Percentiles rank a stretch among this genome's conserved stretches.
These are phyloP conservation scores for Drosophila orosa DNA, from an alignment of 1,140 invertebrate genomes.

Conservation along the genomic window DNA sequence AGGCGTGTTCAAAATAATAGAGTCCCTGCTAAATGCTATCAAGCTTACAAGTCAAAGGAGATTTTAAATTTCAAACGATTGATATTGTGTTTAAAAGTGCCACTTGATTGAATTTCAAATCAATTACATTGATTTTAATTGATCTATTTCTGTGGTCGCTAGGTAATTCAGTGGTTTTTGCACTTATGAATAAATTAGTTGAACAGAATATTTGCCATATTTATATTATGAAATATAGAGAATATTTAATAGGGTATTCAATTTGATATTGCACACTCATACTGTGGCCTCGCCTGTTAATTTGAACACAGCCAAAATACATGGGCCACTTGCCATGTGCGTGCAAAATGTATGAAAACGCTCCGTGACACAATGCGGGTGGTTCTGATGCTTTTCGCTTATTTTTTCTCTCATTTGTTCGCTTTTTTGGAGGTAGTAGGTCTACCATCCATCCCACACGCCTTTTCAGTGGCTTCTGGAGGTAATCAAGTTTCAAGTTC, in stretches of 20 bases:
- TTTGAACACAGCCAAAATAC: conserved; percentile 8
- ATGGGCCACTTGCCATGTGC: conserved; percentile 65
- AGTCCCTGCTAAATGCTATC: neutral
- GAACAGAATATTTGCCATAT: neutral
- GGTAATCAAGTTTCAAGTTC: conserved; percentile 83
- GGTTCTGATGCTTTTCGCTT: conserved; percentile 37
- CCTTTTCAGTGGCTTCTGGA: conserved; percentile 71
- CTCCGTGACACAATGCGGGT: conserved; percentile 76
- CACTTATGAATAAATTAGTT: neutral
- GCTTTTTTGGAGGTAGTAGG: conserved; percentile 21
- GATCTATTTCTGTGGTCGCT: neutral
- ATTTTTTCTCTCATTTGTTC: conserved; percentile 1
- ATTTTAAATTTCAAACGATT: neutral
- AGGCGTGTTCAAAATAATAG: conserved; percentile 6
- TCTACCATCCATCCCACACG: conserved; percentile 24
- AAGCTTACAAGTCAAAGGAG: neutral
- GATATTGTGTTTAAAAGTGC: neutral
- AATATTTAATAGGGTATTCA: neutral
- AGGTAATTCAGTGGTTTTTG: neutral
- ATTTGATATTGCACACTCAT: neutral
- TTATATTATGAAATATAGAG: neutral
- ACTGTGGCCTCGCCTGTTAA: neutral
- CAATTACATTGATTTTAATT: neutral
- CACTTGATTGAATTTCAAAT: no score
- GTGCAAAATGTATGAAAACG: conserved; percentile 67